Evolutionary conservation across 2,797 vertebrate species (phyloP), one percentile per base, ranked within the genome.

Genomic region (Antennarius maculatus): DNA sequence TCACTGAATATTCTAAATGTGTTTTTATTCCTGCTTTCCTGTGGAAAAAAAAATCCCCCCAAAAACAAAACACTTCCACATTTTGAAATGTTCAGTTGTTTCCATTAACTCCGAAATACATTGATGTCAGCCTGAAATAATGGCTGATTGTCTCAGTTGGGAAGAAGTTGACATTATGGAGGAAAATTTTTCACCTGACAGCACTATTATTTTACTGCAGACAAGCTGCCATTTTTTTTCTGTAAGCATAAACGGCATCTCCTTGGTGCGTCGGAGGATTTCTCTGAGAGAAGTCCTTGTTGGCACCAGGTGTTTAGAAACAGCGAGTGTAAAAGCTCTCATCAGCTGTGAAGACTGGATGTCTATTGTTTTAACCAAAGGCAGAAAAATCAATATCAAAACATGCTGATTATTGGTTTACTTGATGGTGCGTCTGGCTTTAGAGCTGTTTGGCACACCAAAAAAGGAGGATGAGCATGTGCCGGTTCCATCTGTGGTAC

Each of bases 401-500:
- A 79, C 64, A 49, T 77, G 63, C 54, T 76, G 67, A 84, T 82
- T 73, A 66, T 81, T 70, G 50, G 65, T 76, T 74, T 70, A 46
- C 64, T 73, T 75, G 52, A 63, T 71, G 69, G 55, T 63, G 83
- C 34, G 66, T 74, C 48, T 83, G 69, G 69, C 51, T 55, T 78
- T 78, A 61, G 31, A 66, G 55, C 16, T 49, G 48, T 74, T 70
- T 72, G 69, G 69, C 51, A 66, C 57, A 67, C 69, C 29, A 68
- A 56, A 60, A 46, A 50, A 42, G 54, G 55, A 54, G 13, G 17
- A 59, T 37, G 37, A 15, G 63, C 62, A 50, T 66, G 65, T 69
- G 51, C 15, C 11, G 14, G 15, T 66, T 54, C 69, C 77, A 79
- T 80, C 75, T 82, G 75, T 76, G 71, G 55, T 16, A 53, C 28